phyloP scores from a whole-genome alignment of 2,797 vertebrate species.

The Megalops cyprinoides region DNA sequence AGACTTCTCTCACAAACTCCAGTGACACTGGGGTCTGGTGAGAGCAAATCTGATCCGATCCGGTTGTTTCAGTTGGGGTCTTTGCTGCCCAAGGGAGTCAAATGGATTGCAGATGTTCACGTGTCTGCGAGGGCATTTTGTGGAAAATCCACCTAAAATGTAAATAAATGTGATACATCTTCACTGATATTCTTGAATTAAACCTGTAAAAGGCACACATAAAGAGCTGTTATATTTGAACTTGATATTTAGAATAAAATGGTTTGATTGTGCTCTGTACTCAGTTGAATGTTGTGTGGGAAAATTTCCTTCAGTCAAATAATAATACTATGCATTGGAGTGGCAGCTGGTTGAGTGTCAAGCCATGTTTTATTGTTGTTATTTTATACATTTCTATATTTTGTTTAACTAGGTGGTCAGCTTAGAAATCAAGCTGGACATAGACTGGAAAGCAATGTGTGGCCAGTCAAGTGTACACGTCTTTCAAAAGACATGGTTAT shows the following conservation, averaged over 20 bases:
- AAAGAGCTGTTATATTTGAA: background rate
- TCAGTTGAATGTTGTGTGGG: background rate
- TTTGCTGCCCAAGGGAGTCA: slow-evolving; percentile 9
- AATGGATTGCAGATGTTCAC: slow-evolving; percentile 33
- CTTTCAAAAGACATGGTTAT: slow-evolving; percentile 12
- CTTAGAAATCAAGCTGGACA: no score
- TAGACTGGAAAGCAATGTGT: no score
- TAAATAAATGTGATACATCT: background rate
- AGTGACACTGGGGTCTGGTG: background rate
- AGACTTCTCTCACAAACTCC: background rate
- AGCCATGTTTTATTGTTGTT: no score
- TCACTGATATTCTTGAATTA: background rate
- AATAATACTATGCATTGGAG: background rate
- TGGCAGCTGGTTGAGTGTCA: background rate
- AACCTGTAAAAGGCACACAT: background rate
- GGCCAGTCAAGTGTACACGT: no score
- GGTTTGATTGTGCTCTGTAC: background rate
- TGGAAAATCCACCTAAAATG: background rate
- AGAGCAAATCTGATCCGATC: background rate
- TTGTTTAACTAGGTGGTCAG: no score
- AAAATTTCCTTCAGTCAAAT: background rate
- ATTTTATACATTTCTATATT: no score
- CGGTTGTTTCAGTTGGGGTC: slow-evolving; percentile 14
- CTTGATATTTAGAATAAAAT: background rate
- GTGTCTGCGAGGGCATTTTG: slow-evolving; percentile 7